Evolutionary conservation across 2,797 vertebrate species (phyloP).

Genomic region (Mastacembelus armatus): DNA sequence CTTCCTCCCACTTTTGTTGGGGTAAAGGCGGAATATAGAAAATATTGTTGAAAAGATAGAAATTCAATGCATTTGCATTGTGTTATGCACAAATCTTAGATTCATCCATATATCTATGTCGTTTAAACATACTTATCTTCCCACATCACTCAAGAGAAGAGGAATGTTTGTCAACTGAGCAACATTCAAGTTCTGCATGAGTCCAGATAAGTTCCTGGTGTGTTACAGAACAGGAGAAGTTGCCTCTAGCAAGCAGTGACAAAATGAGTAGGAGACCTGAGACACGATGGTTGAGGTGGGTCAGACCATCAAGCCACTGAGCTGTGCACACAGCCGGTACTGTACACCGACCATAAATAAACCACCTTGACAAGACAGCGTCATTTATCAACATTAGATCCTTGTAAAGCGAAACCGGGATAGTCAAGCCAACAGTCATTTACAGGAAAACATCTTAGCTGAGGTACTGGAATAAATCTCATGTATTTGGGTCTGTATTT

Average conservation of each 20-base stretch:
- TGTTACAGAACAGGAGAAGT: slow-evolving; percentile 21
- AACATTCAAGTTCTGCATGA: neutral
- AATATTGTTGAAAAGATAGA: slow-evolving; percentile 1
- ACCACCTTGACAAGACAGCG: slow-evolving; percentile 52
- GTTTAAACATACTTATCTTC: neutral
- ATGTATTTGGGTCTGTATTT: slow-evolving; percentile 6
- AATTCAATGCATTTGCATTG: neutral
- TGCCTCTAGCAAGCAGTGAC: slow-evolving; percentile 13
- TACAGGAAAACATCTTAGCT: slow-evolving; percentile 44
- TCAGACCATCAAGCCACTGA: slow-evolving; percentile 53
- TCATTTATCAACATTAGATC: slow-evolving; percentile 68
- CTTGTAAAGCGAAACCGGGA: slow-evolving; percentile 43
- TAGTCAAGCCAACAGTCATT: slow-evolving; percentile 34
- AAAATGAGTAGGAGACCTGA: slow-evolving; percentile 28
- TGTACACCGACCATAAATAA: slow-evolving; percentile 62
- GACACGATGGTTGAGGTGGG: slow-evolving; percentile 50
- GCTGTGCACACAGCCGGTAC: slow-evolving; percentile 43
- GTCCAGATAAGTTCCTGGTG: slow-evolving; percentile 25
- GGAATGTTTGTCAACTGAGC: neutral
- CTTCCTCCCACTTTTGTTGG: slow-evolving; percentile 4
- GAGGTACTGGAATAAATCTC: slow-evolving; percentile 28
- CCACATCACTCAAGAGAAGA: neutral
- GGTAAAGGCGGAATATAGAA: neutral
- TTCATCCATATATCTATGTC: neutral
- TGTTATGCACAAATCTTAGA: neutral